phyloP scores from a whole-genome alignment of 2,888 invertebrate species.

The Exocentrus adspersus region DNA sequence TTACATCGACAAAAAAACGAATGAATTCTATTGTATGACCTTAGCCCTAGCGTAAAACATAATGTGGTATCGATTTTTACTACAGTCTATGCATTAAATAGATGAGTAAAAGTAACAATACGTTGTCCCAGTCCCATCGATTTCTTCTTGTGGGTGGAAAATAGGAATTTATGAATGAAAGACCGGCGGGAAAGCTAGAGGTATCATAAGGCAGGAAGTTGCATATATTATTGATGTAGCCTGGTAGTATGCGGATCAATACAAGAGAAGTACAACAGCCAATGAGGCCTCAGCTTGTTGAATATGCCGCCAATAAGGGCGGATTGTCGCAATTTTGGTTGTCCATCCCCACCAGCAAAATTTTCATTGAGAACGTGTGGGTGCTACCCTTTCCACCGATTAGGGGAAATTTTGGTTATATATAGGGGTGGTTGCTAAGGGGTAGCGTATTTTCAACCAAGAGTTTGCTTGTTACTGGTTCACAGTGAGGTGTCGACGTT shows the following conservation, averaged over 20 bases:
- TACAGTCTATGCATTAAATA: constrained; percentile 18
- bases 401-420: constrained; percentile 61
- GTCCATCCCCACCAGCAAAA: constrained; percentile 56
- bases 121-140: constrained; percentile 38
- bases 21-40: neutral
- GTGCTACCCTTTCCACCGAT: constrained; percentile 58
- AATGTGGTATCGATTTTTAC: neutral
- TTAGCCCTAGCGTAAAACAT: neutral
- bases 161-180: constrained; percentile 56
- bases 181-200: constrained; percentile 48
- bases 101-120: constrained; percentile 30
- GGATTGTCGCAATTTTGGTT: constrained; percentile 56
- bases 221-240: constrained; percentile 48
- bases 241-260: constrained; percentile 57
- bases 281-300: constrained; percentile 54
- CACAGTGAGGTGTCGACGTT: constrained; percentile 13
- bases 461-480: constrained; percentile 25
- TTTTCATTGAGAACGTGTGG: constrained; percentile 78
- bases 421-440: constrained; percentile 53
- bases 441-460: constrained; percentile 55
- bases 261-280: constrained; percentile 51
- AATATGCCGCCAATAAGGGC: constrained; percentile 55
- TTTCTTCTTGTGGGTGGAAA: constrained; percentile 25
- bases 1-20: neutral
- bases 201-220: constrained; percentile 42